phyloP scores from a whole-genome alignment of 2,888 invertebrate genomes.

The Eucera pruinosa region DNA sequence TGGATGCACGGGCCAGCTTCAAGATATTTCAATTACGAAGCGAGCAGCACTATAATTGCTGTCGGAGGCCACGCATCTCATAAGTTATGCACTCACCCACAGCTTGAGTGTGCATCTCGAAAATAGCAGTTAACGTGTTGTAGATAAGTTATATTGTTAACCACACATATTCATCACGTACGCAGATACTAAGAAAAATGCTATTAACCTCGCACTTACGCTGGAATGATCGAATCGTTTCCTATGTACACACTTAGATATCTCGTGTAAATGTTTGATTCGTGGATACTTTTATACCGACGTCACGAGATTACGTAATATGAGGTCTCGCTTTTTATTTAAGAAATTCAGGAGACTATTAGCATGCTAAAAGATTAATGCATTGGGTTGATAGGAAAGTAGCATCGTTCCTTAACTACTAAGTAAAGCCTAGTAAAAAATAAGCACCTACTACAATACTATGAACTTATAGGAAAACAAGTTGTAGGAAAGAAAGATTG shows the following conservation, averaged over 20 bases:
- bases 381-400: neutral
- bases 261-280: constrained; percentile 16
- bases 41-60: constrained; percentile 68
- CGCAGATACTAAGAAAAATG: constrained; percentile 22
- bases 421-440: no score
- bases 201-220: constrained; percentile 22
- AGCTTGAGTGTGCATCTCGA: neutral
- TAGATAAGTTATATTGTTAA: constrained; percentile 17
- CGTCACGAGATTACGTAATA: constrained; percentile 6
- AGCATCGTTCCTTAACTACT: no score
- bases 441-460: no score
- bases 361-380: neutral
- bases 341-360: neutral
- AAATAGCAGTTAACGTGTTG: constrained; percentile 35
- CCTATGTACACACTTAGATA: constrained; percentile 4
- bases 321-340: neutral
- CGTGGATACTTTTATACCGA: constrained; percentile 14
- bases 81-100: constrained; percentile 65
- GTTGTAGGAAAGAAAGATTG: no score
- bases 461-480: no score
- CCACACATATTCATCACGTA: constrained; percentile 18
- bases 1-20: constrained; percentile 70
- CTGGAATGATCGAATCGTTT: constrained; percentile 5
- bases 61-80: constrained; percentile 64
- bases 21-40: constrained; percentile 80